Evolutionary conservation across 1,140 invertebrate genomes (phyloP), one percentile per base, ranked within the genome.

Genomic region (Amphibalanus amphitrite): DNA sequence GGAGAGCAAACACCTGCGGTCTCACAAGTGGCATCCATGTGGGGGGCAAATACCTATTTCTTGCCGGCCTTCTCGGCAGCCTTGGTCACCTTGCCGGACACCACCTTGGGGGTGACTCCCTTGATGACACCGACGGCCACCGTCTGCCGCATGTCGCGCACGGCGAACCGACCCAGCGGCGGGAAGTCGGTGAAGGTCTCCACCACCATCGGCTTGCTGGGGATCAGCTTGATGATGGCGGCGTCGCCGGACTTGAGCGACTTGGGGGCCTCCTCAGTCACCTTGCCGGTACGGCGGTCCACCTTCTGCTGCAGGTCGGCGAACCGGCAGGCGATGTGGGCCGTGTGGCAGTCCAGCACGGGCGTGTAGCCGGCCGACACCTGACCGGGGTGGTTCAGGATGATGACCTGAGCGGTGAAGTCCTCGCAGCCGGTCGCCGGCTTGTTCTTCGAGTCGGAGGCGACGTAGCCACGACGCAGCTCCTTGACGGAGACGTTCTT

Each of bases 401-500:
- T 92, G 79, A 98, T 98, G 72, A 98, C 93, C 86, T 97, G 94
- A 78, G 95, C 93, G 67, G 88, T 92, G 81, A 97, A 97, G 77
- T 95, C 90, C 78, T 91, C 85, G 76, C 93, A 91, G 69, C 90
- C 93, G 79, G 89, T 91, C 33, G 96, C 95, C 72, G 97, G 95
- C 78, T 90, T 90, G 81, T 89, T 92, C 84, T 98, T 99, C 70
- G 92, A 93, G 83, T 99, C 97, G 72, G 95, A 96, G 78, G 91
- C 91, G 26, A 99, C 96, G 77, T 90, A 97, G 71, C 97, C 97
- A 83, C 96, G 90, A 79, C 93, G 88, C 80, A 98, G 84, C 81
- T 98, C 96, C 83, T 99, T 98, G 59, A 98, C 93, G 10, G 95
- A 95, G 10, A 99, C 93, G 86, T 98, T 98, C 87, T 98, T 99